These are phyloP conservation scores for Hirtodrosophila alboralis DNA, from an alignment of 2,888 invertebrate genomes.

Conservation along the genomic window DNA sequence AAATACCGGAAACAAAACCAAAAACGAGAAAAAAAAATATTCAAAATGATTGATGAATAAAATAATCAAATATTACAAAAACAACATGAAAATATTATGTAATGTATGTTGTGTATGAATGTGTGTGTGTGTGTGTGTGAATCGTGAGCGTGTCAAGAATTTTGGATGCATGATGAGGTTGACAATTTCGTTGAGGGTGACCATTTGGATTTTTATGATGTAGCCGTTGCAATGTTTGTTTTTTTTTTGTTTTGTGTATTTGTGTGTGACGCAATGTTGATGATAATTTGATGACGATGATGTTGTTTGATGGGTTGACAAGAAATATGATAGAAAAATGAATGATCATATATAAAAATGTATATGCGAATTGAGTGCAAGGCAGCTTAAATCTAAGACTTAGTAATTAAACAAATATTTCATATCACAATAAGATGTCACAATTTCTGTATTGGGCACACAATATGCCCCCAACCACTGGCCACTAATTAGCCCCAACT, in stretches of 20 bases:
- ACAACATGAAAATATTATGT: constrained; percentile 56
- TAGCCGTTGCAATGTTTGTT: constrained; percentile 41
- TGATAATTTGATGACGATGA: constrained; percentile 28
- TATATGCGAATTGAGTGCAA: constrained; percentile 41
- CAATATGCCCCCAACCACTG: constrained; percentile 39
- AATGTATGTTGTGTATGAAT: constrained; percentile 40
- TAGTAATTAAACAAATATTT: constrained; percentile 13
- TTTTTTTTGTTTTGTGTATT: constrained; percentile 12
- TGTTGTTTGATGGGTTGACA: constrained; percentile 37
- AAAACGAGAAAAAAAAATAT: constrained; percentile 46
- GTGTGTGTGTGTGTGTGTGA: constrained; percentile 28
- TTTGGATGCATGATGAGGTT: constrained; percentile 49
- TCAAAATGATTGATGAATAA: constrained; percentile 66
- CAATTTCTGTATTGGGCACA: constrained; percentile 54
- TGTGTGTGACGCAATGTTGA: constrained; percentile 26
- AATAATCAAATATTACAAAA: constrained; percentile 53
- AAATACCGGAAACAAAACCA: constrained; percentile 68
- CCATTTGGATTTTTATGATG: constrained; percentile 41
- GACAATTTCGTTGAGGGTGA: constrained; percentile 50
- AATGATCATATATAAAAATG: constrained; percentile 22
- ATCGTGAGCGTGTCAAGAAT: constrained; percentile 63
- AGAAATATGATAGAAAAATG: constrained; percentile 42
- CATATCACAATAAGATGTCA: constrained; percentile 52
- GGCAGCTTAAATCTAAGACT: constrained; percentile 34
- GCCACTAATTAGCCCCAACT: constrained; percentile 46